These are phyloP conservation scores for Oegoconia quadripuncta DNA, from an alignment of 2,888 invertebrate species.

Conservation along the genomic window DNA sequence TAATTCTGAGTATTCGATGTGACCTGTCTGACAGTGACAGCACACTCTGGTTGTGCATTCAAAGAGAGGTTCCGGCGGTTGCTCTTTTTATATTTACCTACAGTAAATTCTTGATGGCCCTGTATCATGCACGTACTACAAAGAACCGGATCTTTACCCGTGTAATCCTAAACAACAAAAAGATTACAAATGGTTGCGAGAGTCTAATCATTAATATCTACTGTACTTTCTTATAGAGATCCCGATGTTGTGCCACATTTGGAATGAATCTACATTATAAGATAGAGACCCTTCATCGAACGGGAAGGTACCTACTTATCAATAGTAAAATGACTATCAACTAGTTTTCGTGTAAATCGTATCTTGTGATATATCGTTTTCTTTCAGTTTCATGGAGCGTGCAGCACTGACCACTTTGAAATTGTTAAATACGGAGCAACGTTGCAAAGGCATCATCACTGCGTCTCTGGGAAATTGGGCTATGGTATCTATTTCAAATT, in stretches of 20 bases:
- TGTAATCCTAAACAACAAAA: no score
- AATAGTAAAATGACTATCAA: neutral
- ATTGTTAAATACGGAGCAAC: conserved; percentile 83
- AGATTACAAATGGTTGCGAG: no score
- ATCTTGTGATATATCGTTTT: conserved; percentile 1
- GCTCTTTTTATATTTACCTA: no score
- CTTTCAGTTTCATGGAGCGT: conserved; percentile 89
- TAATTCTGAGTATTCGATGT: no score
- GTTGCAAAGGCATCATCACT: conserved; percentile 86
- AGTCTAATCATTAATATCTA: no score
- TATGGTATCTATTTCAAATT: conserved; percentile 50
- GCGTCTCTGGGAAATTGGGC: conserved; percentile 96
- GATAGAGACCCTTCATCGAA: conserved; percentile 91
- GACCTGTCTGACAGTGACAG: no score
- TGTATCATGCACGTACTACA: no score
- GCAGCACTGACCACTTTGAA: conserved; percentile 90
- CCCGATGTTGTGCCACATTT: conserved; percentile 82
- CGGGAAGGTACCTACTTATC: conserved; percentile 84
- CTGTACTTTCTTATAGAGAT: conserved; percentile 79
- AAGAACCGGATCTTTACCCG: no score
- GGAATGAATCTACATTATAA: conserved; percentile 91
- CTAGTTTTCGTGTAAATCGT: neutral
- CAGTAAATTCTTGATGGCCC: no score
- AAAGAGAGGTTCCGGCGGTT: no score
- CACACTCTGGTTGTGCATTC: no score